These are phyloP conservation scores for Macquaria ambigua DNA, from an alignment of 2,113 vertebrate species.

Conservation along the genomic window DNA sequence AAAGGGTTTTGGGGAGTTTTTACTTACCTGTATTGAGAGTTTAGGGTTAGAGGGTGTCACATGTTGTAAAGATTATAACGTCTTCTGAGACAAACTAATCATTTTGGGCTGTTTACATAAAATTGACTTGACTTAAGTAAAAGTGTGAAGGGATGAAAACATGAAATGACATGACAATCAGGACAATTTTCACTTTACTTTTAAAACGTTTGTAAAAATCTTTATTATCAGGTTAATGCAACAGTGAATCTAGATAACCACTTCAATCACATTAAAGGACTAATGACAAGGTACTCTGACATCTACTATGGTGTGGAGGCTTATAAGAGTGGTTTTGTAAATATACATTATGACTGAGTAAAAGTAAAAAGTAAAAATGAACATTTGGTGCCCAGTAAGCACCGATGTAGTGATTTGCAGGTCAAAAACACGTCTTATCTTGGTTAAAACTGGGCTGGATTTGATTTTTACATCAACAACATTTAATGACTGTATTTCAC, in stretches of 20 bases:
- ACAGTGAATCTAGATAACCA: neutral
- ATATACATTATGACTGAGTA: neutral
- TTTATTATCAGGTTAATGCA: constrained; percentile 55
- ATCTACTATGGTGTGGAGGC: neutral
- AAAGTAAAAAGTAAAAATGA: constrained; percentile 1
- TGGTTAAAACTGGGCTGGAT: neutral
- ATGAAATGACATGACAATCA: neutral
- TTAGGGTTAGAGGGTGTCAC: neutral
- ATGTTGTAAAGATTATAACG: neutral
- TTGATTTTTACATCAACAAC: neutral
- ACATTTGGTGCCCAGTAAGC: neutral
- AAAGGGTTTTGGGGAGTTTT: neutral
- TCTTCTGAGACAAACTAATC: neutral
- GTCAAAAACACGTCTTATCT: neutral
- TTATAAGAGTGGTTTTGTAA: neutral
- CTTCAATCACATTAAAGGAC: neutral
- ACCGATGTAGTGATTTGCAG: neutral
- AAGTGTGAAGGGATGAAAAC: neutral
- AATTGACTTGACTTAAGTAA: neutral
- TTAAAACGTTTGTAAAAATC: constrained; percentile 35
- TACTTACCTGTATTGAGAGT: neutral
- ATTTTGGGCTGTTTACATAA: too few relatives aligned
- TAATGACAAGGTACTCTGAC: neutral
- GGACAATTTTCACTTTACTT: neutral
- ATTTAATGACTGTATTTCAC: neutral